These are phyloP conservation scores for Edolisoma coerulescens DNA, from an alignment of 2,113 vertebrate species.

Conservation along the genomic window DNA sequence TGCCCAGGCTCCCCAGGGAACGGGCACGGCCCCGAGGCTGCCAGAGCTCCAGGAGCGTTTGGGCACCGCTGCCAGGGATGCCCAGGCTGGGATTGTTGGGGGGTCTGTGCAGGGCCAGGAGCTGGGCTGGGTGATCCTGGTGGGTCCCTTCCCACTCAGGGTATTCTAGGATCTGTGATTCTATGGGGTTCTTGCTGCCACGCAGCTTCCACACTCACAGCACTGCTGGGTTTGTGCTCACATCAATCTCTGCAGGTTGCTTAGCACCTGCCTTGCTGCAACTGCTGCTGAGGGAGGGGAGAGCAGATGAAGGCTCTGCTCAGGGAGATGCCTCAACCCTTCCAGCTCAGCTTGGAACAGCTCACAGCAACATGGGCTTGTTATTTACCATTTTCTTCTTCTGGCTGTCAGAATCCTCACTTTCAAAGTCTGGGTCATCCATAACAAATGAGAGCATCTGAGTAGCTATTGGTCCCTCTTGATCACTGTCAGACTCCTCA, in stretches of 20 bases:
- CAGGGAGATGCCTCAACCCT: background rate
- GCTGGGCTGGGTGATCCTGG: background rate
- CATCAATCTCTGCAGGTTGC: background rate
- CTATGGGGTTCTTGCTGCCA: background rate
- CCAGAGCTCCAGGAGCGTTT: background rate
- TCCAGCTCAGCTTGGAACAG: background rate
- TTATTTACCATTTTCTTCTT: slow-evolving; percentile 68
- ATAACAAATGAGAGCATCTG: slow-evolving; percentile 96
- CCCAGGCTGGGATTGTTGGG: background rate
- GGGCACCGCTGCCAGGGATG: rapidly evolving
- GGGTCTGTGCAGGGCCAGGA: rapidly evolving
- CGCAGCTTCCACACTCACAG: background rate
- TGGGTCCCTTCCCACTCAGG: background rate
- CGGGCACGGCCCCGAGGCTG: background rate
- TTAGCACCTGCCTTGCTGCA: background rate
- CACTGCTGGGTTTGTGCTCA: background rate
- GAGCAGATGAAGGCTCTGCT: background rate
- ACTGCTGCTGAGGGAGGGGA: background rate
- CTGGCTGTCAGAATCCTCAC: slow-evolving; percentile 82
- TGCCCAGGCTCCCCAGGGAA: background rate
- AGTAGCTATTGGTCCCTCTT: slow-evolving; percentile 84
- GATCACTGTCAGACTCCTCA: slow-evolving; percentile 86
- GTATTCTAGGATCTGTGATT: background rate
- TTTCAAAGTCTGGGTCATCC: slow-evolving; percentile 97
- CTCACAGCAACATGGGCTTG: background rate